A percentile compares a stretch with the other conserved stretches of the same genome.
These are phyloP conservation scores for Petromus typicus DNA, from an alignment of 2,113 vertebrate genomes.

Conservation along the genomic window DNA sequence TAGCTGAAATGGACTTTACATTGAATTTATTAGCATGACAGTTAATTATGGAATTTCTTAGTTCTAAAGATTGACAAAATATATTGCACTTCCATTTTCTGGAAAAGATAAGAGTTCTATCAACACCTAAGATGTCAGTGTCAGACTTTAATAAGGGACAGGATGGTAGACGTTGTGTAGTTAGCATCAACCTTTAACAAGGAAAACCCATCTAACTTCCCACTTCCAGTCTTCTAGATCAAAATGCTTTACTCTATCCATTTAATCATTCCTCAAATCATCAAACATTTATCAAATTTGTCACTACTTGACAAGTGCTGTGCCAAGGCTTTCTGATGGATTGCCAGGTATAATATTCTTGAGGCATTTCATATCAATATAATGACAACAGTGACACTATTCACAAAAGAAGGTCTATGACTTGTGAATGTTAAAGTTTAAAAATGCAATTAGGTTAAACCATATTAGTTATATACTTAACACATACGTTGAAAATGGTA, in stretches of 20 bases:
- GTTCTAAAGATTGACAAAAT: constrained; percentile 60
- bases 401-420: constrained; percentile 61
- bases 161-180: not conserved
- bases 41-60: constrained; percentile 62
- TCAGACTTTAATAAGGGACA: constrained; percentile 44
- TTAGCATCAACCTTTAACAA: constrained; percentile 45
- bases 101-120: constrained; percentile 47
- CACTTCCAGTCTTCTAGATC: constrained; percentile 38
- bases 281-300: constrained; percentile 79
- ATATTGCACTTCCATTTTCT: constrained; percentile 51
- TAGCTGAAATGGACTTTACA: constrained; percentile 58
- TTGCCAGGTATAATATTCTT: constrained; percentile 69
- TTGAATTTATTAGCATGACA: constrained; percentile 68
- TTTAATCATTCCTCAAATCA: constrained; percentile 71
- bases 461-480: constrained; percentile 48
- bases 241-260: constrained; percentile 74
- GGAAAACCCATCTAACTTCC: constrained; percentile 40
- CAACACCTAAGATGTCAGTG: constrained; percentile 48
- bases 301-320: constrained; percentile 73
- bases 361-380: constrained; percentile 57
- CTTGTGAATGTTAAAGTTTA: constrained; percentile 60
- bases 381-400: constrained; percentile 24
- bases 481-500: constrained; percentile 13
- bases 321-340: constrained; percentile 72
- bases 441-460: constrained; percentile 60